Evolutionary conservation across 1,140 invertebrate species (phyloP).

Genomic region (Drosophila eugracilis): DNA sequence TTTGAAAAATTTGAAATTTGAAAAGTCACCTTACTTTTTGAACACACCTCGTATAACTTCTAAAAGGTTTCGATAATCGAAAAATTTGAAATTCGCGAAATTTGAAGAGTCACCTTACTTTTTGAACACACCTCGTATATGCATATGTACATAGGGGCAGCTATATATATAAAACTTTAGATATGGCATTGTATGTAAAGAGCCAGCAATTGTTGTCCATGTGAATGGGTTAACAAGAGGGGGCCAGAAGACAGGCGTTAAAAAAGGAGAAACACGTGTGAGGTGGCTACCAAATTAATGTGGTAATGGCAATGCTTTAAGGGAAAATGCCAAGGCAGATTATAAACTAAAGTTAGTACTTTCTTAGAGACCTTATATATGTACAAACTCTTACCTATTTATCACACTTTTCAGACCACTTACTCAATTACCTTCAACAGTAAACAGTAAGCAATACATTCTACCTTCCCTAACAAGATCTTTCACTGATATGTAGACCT

Average conservation of each 20-base stretch:
- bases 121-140: too few relatives aligned
- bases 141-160: slow-evolving; percentile 10
- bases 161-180: too few relatives aligned
- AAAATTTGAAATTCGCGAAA: too few relatives aligned
- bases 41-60: too few relatives aligned
- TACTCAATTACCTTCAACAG: neutral
- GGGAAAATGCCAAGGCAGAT: slow-evolving; percentile 14
- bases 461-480: slow-evolving; percentile 22
- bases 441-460: neutral
- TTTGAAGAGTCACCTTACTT: too few relatives aligned
- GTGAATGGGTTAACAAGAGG: slow-evolving; percentile 20
- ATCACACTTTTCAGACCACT: slow-evolving; percentile 1
- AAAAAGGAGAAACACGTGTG: slow-evolving; percentile 25
- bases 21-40: too few relatives aligned
- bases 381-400: neutral
- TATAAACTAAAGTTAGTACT: too few relatives aligned
- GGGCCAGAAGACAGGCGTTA: slow-evolving; percentile 1
- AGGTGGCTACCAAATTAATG: neutral
- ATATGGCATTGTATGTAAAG: slow-evolving; percentile 18
- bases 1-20: too few relatives aligned
- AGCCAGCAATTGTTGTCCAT: slow-evolving; percentile 26
- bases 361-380: too few relatives aligned
- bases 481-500: slow-evolving; percentile 20
- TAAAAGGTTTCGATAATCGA: too few relatives aligned
- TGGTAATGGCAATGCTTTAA: neutral